phyloP scores from a whole-genome alignment of 2,113 vertebrate species.

The Ifrita kowaldi region DNA sequence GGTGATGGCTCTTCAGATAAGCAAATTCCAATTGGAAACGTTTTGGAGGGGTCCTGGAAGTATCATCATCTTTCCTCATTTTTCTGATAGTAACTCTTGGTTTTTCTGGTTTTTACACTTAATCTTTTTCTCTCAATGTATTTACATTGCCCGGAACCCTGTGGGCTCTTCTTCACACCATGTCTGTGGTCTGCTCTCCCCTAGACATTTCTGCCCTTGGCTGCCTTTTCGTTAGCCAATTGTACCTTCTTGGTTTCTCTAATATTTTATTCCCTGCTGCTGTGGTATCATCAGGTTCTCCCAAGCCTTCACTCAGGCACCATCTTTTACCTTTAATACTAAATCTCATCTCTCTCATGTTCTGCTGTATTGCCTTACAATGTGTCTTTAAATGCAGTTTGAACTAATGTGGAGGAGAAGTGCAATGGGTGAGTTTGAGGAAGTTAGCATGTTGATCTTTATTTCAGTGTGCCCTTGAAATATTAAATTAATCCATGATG shows the following conservation, averaged over 20 bases:
- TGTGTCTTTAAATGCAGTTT: not conserved
- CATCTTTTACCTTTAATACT: not conserved
- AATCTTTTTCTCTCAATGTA: not conserved
- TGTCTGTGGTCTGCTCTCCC: not conserved
- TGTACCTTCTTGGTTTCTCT: not conserved
- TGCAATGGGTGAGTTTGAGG: not conserved
- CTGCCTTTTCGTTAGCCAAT: not conserved
- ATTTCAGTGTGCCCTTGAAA: not conserved
- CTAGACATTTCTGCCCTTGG: not conserved
- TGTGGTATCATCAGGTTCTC: not conserved
- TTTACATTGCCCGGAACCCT: not conserved
- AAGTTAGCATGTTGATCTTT: not conserved
- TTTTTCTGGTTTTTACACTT: not conserved
- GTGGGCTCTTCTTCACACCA: not conserved
- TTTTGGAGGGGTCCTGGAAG: not conserved
- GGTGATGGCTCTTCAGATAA: conserved; percentile 21
- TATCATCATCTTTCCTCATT: not conserved
- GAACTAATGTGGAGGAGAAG: not conserved
- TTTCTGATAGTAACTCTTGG: not conserved
- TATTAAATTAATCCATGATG: not conserved
- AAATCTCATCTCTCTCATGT: not conserved
- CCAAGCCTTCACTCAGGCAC: not conserved
- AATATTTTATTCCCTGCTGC: not conserved
- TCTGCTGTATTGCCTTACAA: not conserved
- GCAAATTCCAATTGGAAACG: not conserved